Percentiles rank a stretch among this genome's conserved stretches.
These are phyloP conservation scores for Tenthredo amoena DNA, from an alignment of 2,888 invertebrate genomes.

Conservation along the genomic window DNA sequence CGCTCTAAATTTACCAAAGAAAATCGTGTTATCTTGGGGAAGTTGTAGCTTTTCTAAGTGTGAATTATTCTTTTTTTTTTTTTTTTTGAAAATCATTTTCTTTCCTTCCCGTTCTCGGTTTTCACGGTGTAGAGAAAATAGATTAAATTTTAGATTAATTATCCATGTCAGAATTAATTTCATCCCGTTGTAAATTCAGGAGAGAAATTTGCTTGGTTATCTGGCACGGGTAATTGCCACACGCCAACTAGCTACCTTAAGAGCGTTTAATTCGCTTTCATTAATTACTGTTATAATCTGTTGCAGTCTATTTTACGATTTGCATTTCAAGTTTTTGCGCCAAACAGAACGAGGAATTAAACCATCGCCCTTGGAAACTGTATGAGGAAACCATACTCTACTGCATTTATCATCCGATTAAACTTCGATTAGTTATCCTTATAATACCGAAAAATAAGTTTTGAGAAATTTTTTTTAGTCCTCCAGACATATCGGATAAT, in stretches of 20 bases:
- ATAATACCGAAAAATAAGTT: background rate
- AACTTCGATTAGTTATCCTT: background rate
- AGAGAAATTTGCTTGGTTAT: slow-evolving; percentile 42
- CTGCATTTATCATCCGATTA: background rate
- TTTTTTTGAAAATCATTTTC: background rate
- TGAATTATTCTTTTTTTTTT: background rate
- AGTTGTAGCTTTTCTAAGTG: background rate
- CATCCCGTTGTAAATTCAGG: slow-evolving; percentile 25
- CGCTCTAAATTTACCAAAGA: background rate
- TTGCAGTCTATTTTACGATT: slow-evolving; percentile 48
- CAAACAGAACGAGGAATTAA: background rate
- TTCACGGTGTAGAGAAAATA: background rate
- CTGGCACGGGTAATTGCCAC: slow-evolving; percentile 43
- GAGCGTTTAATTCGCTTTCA: slow-evolving; percentile 49
- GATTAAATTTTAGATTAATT: slow-evolving; percentile 34
- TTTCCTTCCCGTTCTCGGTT: background rate
- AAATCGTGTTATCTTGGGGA: background rate
- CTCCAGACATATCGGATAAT: background rate
- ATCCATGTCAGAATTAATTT: slow-evolving; percentile 33
- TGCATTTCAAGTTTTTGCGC: slow-evolving; percentile 32
- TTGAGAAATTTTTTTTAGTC: background rate
- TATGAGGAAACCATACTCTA: background rate
- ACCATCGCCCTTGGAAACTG: background rate
- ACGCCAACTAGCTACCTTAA: slow-evolving; percentile 33
- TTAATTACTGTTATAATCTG: slow-evolving; percentile 51